Evolutionary conservation across 1,140 invertebrate species (phyloP).

Genomic region (Temnothorax longispinosus): DNA sequence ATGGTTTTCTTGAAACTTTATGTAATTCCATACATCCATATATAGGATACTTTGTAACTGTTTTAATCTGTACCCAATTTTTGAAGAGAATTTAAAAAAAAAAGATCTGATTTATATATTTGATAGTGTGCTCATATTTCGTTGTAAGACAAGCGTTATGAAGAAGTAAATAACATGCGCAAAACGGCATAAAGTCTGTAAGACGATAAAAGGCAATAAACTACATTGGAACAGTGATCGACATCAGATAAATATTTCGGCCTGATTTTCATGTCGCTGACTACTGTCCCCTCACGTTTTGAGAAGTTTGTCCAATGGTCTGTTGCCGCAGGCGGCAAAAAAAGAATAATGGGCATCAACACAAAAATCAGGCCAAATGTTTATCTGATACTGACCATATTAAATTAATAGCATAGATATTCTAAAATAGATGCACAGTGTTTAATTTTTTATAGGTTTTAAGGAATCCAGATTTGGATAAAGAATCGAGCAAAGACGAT

Average conservation of each 20-base stretch:
- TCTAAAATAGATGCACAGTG: background rate
- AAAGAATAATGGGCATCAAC: background rate
- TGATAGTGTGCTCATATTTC: background rate
- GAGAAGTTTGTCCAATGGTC: background rate
- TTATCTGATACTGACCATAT: background rate
- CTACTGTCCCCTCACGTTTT: background rate
- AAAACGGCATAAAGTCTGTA: background rate
- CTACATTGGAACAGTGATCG: background rate
- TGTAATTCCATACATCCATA: conserved; percentile 5
- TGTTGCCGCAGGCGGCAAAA: background rate
- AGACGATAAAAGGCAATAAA: background rate
- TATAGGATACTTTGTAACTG: background rate
- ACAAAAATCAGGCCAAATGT: background rate
- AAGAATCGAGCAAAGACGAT: conserved; percentile 81
- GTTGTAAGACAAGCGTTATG: background rate
- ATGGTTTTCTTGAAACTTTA: conserved; percentile 41
- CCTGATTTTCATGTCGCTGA: background rate
- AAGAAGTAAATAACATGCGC: background rate
- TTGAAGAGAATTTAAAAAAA: conserved; percentile 25
- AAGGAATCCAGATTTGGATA: conserved; percentile 83
- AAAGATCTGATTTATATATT: conserved; percentile 3
- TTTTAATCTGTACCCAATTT: conserved; percentile 48
- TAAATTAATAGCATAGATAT: conserved; percentile 6
- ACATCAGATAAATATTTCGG: background rate
- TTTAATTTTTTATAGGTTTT: conserved; percentile 77